Evolutionary conservation across 2,113 vertebrate species (phyloP).

Genomic region (Hucho hucho): DNA sequence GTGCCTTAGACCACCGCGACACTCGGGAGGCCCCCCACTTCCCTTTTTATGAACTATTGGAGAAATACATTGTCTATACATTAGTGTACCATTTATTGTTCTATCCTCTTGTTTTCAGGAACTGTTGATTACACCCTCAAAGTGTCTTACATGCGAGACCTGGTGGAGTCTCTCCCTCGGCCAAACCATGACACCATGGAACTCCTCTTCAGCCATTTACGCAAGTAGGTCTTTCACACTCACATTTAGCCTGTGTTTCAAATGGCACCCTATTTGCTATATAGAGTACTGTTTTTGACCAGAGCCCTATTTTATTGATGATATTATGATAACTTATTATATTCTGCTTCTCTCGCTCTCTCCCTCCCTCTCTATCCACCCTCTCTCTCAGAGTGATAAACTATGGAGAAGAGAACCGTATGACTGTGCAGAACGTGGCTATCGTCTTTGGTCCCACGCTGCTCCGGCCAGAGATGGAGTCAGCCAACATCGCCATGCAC

Average conservation of each 20-base stretch:
- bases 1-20: too few species aligned
- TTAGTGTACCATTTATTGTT: not conserved
- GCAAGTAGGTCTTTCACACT: conserved; percentile 71
- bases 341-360: not conserved
- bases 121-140: conserved; percentile 72
- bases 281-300: too few species aligned
- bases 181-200: conserved; percentile 86
- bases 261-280: too few species aligned
- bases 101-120: conserved; percentile 67
- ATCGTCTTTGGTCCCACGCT: conserved; percentile 95
- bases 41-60: too few species aligned
- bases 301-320: not conserved
- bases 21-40: too few species aligned
- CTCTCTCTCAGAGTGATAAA: conserved; percentile 78
- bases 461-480: conserved; percentile 83
- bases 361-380: not conserved
- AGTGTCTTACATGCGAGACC: conserved; percentile 69
- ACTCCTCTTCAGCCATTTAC: conserved; percentile 87
- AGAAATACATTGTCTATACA: not conserved
- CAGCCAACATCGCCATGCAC: conserved; percentile 84
- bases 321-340: too few species aligned
- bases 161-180: conserved; percentile 79
- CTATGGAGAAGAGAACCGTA: conserved; percentile 84
- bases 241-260: too few species aligned
- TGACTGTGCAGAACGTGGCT: conserved; percentile 90